Conservation (phyloP, 2,888 invertebrate genomes). For the Bombylius major region DNA sequence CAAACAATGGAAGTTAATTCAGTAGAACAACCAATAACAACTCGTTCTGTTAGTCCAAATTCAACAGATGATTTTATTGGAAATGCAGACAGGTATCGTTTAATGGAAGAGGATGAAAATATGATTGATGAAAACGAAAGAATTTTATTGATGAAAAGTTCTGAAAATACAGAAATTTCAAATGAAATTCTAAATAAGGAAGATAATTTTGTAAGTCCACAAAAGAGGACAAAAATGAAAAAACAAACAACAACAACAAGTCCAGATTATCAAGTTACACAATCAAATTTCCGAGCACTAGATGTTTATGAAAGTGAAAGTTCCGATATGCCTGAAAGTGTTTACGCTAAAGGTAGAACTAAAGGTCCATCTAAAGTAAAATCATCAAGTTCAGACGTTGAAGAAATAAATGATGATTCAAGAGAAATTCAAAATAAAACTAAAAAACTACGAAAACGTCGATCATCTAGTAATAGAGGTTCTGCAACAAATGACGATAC, state of each 20-base stretch:
- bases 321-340: slow-evolving; percentile 35
- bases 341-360: slow-evolving; percentile 24
- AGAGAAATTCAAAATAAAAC: slow-evolving; percentile 17
- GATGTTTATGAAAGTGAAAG: slow-evolving; percentile 50
- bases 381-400: slow-evolving; percentile 12
- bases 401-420: slow-evolving; percentile 7
- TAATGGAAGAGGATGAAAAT: slow-evolving; percentile 24
- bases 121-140: slow-evolving; percentile 11
- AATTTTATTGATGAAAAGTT: background rate
- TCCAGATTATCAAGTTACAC: slow-evolving; percentile 29
- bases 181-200: background rate
- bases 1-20: background rate
- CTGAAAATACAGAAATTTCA: background rate
- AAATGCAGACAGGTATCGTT: slow-evolving; percentile 25
- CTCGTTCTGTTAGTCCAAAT: slow-evolving; percentile 26
- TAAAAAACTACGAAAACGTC: slow-evolving; percentile 29
- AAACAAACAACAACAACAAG: slow-evolving; percentile 11
- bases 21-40: background rate
- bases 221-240: slow-evolving; percentile 9
- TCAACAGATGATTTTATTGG: slow-evolving; percentile 36
- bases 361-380: slow-evolving; percentile 22
- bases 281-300: slow-evolving; percentile 36
- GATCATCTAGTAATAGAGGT: slow-evolving; percentile 25
- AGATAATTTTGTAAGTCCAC: background rate
- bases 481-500: slow-evolving; percentile 19